phyloP scores from a whole-genome alignment of 2,888 invertebrate genomes.

The Epistrophella euchroma region DNA sequence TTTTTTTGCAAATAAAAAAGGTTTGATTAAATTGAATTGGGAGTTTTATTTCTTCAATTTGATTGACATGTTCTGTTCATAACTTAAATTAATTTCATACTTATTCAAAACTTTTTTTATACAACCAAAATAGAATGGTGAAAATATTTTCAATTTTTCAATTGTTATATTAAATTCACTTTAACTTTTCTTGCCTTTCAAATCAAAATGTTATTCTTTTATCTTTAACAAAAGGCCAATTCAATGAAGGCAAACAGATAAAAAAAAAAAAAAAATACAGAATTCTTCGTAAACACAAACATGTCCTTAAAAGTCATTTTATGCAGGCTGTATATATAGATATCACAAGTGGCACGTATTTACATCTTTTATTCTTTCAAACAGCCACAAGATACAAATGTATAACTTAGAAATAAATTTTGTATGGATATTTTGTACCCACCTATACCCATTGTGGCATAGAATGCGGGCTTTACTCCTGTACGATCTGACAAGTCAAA shows the following conservation, averaged over 20 bases:
- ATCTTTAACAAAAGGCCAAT: not conserved
- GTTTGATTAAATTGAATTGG: not conserved
- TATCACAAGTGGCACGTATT: conserved; percentile 9
- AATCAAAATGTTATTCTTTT: conserved; percentile 3
- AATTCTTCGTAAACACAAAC: not conserved
- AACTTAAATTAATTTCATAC: not conserved
- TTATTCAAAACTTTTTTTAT: not conserved
- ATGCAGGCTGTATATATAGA: not conserved
- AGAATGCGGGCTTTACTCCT: not conserved
- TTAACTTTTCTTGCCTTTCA: not conserved
- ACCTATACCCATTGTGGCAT: not conserved
- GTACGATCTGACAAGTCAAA: conserved; percentile 5
- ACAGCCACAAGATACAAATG: conserved; percentile 23
- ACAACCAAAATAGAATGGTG: not conserved
- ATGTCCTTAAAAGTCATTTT: not conserved
- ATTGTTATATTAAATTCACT: not conserved
- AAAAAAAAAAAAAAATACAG: not conserved
- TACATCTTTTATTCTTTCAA: conserved; percentile 3
- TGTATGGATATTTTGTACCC: not conserved
- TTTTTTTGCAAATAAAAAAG: not conserved
- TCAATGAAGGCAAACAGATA: not conserved
- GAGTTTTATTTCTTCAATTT: not conserved
- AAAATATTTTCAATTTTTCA: not conserved
- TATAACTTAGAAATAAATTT: conserved; percentile 1
- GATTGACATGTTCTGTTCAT: not conserved